Conservation (phyloP, 1,140 invertebrate species). For the Drepana arcuata region DNA sequence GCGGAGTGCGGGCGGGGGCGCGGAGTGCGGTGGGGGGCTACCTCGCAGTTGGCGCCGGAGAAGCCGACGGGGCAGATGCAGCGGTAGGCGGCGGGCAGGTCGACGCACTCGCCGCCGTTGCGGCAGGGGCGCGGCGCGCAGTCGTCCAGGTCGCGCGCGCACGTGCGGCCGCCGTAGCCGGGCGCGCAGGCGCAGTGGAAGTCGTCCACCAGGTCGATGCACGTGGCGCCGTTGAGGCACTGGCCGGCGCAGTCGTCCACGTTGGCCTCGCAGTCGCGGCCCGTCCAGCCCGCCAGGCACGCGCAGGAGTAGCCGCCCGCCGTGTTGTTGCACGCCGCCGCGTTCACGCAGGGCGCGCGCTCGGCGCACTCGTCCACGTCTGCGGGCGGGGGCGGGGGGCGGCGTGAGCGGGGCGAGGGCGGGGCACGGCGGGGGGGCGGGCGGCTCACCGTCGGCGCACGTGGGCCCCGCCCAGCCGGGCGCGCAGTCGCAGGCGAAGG, state of each 20-base stretch:
- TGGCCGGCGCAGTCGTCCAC: conserved; percentile 92
- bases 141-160: conserved; percentile 80
- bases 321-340: conserved; percentile 83
- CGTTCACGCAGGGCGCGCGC: conserved; percentile 83
- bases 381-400: conserved; percentile 17
- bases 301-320: conserved; percentile 88
- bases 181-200: conserved; percentile 87
- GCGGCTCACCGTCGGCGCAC: conserved; percentile 33
- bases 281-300: conserved; percentile 89
- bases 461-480: conserved; percentile 46
- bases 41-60: conserved; percentile 85
- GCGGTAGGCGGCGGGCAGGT: conserved; percentile 83
- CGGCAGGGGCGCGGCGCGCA: conserved; percentile 85
- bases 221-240: conserved; percentile 89
- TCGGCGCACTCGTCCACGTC: conserved; percentile 78
- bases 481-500: conserved; percentile 71
- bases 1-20: neutral
- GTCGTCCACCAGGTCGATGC: conserved; percentile 87
- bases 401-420: neutral
- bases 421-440: neutral
- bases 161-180: conserved; percentile 83
- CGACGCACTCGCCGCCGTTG: conserved; percentile 88
- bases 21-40: conserved; percentile 27
- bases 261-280: conserved; percentile 88
- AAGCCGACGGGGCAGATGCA: conserved; percentile 90